A percentile compares a stretch with the other conserved stretches of the same genome.
Conservation (phyloP, 2,113 vertebrate genomes). For the Myrmecobius fasciatus region DNA sequence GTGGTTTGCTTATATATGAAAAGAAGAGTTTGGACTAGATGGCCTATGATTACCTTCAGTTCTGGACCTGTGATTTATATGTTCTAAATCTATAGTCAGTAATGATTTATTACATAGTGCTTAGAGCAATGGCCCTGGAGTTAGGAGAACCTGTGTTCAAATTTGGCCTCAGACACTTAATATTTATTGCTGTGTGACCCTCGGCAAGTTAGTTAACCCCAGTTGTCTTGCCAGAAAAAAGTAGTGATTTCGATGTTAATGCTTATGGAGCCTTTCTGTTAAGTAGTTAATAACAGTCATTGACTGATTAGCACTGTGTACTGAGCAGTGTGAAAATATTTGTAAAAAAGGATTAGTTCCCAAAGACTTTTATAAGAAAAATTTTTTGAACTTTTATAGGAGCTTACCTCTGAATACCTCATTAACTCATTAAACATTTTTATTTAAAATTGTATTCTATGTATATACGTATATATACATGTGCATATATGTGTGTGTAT, state of each 20-base stretch:
- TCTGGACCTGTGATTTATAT: not conserved
- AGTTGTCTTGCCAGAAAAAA: too few relatives aligned
- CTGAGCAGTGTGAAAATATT: not conserved
- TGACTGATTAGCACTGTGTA: slow-evolving; percentile 6
- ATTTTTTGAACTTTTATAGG: not conserved
- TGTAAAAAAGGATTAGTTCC: not conserved
- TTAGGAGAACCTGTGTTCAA: too few relatives aligned
- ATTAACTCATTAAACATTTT: not conserved
- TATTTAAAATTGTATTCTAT: not conserved
- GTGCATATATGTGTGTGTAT: too few relatives aligned
- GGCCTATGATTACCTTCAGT: not conserved
- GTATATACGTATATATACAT: too few relatives aligned
- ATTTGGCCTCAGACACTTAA: too few relatives aligned
- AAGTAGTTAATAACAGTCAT: slow-evolving; percentile 4
- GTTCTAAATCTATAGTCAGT: not conserved
- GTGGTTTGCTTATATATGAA: not conserved
- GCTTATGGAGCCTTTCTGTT: slow-evolving; percentile 5
- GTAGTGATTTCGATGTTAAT: slow-evolving; percentile 1
- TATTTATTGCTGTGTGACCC: too few relatives aligned
- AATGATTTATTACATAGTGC: not conserved
- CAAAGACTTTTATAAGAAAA: slow-evolving; percentile 26
- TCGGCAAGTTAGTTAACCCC: too few relatives aligned
- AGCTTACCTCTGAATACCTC: not conserved
- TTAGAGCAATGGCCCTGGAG: too few relatives aligned
- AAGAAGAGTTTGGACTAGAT: not conserved